Evolutionary conservation across 2,797 vertebrate species (phyloP).

Genomic region (Xerus rutilus): DNA sequence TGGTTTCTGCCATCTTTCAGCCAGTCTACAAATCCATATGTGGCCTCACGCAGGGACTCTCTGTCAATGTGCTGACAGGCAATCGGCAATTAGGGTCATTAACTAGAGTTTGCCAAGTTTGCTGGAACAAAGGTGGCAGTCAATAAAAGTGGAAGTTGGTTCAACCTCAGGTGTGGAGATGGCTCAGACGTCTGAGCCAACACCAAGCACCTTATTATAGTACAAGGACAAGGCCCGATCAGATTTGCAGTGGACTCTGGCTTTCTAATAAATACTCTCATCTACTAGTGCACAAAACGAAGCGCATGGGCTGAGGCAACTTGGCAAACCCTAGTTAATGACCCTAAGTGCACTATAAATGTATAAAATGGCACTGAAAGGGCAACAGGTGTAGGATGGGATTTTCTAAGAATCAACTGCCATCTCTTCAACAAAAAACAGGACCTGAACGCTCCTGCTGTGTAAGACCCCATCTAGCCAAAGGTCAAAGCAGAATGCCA

Average conservation of each 20-base stretch:
- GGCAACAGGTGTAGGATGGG: accelerated
- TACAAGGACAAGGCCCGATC: neutral
- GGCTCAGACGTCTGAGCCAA: neutral
- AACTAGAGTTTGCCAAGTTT: neutral
- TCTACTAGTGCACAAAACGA: neutral
- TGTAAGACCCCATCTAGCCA: neutral
- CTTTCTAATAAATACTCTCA: neutral
- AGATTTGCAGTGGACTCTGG: neutral
- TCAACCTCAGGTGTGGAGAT: neutral
- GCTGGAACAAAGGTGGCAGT: constrained; percentile 43
- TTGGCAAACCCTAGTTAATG: no score
- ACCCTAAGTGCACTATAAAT: accelerated
- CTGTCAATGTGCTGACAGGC: constrained; percentile 46
- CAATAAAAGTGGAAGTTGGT: neutral
- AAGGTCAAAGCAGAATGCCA: neutral
- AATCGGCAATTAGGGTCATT: neutral
- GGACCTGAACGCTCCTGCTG: neutral
- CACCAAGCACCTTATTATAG: neutral
- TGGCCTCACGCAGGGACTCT: neutral
- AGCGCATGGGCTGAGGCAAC: accelerated
- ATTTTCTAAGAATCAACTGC: neutral
- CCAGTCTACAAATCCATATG: neutral
- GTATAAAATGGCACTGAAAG: neutral
- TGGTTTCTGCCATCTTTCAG: neutral
- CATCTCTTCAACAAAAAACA: neutral